Evolutionary conservation across 2,797 vertebrate genomes (phyloP), one percentile per base, ranked within the genome.

Genomic region (Pseudochirops cupreus): DNA sequence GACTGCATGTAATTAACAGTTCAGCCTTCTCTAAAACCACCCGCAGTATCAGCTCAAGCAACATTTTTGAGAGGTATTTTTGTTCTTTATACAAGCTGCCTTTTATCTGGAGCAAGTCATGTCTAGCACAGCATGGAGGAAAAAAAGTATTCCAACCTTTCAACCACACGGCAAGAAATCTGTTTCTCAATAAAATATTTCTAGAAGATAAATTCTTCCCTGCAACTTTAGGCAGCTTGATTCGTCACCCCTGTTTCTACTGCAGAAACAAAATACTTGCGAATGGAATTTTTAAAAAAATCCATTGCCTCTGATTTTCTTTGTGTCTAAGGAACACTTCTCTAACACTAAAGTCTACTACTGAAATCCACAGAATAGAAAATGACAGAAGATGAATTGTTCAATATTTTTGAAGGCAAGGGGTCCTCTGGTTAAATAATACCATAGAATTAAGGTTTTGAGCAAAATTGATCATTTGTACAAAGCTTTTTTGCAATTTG

Each of bases 161-260:
- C 95, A 98, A 67, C 31, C 91, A 96, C 57, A 94, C 91, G 21
- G 89, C 82, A 96, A 98, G 54, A 97, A 95, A 92, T 89, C 0
- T 53, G 96, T 94, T 56, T 21, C 46, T 56, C 39, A 62, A 91
- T 91, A 52, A 12, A 91, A 92, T 90, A 31, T 95, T 98, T 94
- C 96, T 97, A 93, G 97, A 97, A 21, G 52, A 46, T 28, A 97
- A 96, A 94, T 14, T 14, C 59, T 97, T 97, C 26, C 58, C 96
- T 96, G 91, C 13, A 95, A 89, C 90, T 96, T 91, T 94, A 92
- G 56, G 26, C n/a, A 55, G n/a, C 28, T 94, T 39, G 52, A n/a
- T 31, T 14, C 56, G 28, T 57, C 94, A 31, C 95, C 92, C 33
- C 58, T 96, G 9, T 5, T 16, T 56, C 58, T 96, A 90, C 3